Conservation (phyloP, 2,888 invertebrate genomes). For the Rhamphomyia laevipes region DNA sequence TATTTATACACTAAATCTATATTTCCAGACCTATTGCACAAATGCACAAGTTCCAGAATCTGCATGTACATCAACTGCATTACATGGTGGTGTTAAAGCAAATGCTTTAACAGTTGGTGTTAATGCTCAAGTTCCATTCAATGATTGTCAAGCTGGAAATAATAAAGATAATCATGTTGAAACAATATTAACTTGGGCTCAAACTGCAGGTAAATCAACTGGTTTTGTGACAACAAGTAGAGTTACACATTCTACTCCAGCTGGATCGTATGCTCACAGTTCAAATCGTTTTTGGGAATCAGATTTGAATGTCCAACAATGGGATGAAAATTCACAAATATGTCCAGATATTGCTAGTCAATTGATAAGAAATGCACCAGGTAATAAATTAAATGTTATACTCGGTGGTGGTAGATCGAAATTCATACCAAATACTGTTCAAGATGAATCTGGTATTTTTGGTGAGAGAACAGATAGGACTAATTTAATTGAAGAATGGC, state of each 20-base stretch:
- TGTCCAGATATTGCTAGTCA: conserved; percentile 67
- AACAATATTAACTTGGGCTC: conserved; percentile 57
- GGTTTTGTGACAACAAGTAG: conserved; percentile 67
- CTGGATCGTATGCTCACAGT: conserved; percentile 48
- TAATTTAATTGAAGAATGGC: conserved; percentile 58
- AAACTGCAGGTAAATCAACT: conserved; percentile 44
- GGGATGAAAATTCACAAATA: neutral
- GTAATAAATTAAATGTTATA: conserved; percentile 58
- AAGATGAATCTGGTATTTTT: conserved; percentile 33
- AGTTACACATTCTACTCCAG: conserved; percentile 70
- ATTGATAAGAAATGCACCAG: conserved; percentile 52
- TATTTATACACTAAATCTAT: too few relatives aligned
- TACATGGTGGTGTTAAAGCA: conserved; percentile 57
- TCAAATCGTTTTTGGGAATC: conserved; percentile 61
- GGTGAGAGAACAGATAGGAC: conserved; percentile 50
- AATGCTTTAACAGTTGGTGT: conserved; percentile 57
- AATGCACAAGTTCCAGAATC: conserved; percentile 62
- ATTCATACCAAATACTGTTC: conserved; percentile 46
- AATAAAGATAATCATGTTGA: conserved; percentile 46
- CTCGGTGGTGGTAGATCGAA: conserved; percentile 63
- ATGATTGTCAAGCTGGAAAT: conserved; percentile 49
- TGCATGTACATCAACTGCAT: conserved; percentile 58
- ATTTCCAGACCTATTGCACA: conserved; percentile 44
- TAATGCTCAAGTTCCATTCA: conserved; percentile 50
- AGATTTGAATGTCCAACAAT: conserved; percentile 44